Conservation (phyloP, 2,888 invertebrate genomes). For the Cancer borealis region DNA sequence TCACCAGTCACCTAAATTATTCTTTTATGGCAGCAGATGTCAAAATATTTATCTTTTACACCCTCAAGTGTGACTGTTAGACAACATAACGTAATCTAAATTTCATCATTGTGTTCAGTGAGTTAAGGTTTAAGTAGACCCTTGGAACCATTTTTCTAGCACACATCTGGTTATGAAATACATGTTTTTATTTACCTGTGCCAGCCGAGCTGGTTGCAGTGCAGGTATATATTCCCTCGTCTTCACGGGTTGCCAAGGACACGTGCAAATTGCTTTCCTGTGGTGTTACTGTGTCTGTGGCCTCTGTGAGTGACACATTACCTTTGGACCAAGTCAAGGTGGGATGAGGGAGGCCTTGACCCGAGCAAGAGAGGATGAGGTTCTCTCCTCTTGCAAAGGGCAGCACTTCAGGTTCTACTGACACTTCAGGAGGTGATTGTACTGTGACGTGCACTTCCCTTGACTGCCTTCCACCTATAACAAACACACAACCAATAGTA, state of each 20-base stretch:
- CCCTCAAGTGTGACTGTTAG: too few relatives aligned
- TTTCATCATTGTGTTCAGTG: too few relatives aligned
- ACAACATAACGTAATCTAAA: too few relatives aligned
- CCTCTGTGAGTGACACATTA: constrained; percentile 13
- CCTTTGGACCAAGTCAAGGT: constrained; percentile 78
- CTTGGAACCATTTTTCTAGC: too few relatives aligned
- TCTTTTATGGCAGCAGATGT: too few relatives aligned
- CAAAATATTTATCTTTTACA: too few relatives aligned
- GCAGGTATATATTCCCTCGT: constrained; percentile 83
- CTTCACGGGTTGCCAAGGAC: constrained; percentile 69
- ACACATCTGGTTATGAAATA: background rate
- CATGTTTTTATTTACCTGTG: constrained; percentile 54
- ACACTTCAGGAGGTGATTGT: constrained; percentile 79
- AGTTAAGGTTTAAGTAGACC: too few relatives aligned
- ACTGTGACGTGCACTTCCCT: constrained; percentile 79
- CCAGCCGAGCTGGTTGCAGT: constrained; percentile 84
- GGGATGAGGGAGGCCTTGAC: constrained; percentile 79
- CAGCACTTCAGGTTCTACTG: constrained; percentile 78
- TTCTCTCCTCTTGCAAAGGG: constrained; percentile 78
- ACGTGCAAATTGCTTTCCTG: constrained; percentile 43
- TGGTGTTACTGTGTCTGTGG: background rate
- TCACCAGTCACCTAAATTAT: too few relatives aligned
- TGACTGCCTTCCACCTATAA: constrained; percentile 79
- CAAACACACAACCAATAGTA: background rate
- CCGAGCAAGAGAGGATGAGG: constrained; percentile 79